Conservation (phyloP, 2,888 invertebrate species). For the Theodoxus fluviatilis region DNA sequence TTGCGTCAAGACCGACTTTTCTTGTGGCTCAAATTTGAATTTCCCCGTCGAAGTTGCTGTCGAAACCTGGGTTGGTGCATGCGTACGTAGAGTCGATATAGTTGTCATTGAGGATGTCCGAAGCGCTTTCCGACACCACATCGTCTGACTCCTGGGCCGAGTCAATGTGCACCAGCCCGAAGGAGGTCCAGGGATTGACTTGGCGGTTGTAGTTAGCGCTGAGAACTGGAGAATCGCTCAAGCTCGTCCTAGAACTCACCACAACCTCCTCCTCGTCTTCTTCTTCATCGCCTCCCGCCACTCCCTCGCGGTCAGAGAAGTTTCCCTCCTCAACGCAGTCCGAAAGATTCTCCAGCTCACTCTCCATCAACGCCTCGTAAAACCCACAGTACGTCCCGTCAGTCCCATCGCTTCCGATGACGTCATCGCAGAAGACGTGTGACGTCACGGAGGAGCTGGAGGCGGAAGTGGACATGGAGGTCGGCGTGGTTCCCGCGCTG, state of each 20-base stretch:
- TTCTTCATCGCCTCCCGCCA: too few relatives aligned
- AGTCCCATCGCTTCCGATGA: slow-evolving; percentile 12
- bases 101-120: slow-evolving; percentile 35
- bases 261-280: slow-evolving; percentile 24
- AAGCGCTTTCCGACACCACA: slow-evolving; percentile 30
- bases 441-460: too few relatives aligned
- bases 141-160: too few relatives aligned
- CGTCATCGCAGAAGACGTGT: slow-evolving; percentile 24
- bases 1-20: too few relatives aligned
- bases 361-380: slow-evolving; percentile 32
- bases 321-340: slow-evolving; percentile 29
- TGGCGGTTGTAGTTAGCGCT: slow-evolving; percentile 31
- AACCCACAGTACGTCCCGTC: slow-evolving; percentile 26
- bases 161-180: slow-evolving; percentile 31
- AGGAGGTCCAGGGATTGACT: slow-evolving; percentile 34
- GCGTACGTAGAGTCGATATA: slow-evolving; percentile 25
- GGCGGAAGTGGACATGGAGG: too few relatives aligned
- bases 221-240: slow-evolving; percentile 23
- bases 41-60: too few relatives aligned
- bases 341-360: slow-evolving; percentile 29
- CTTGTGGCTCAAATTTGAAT: too few relatives aligned
- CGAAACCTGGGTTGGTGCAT: slow-evolving; percentile 29
- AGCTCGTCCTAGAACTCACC: slow-evolving; percentile 23
- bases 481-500: too few relatives aligned
- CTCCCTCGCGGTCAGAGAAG: slow-evolving; percentile 29